Evolutionary conservation across 2,797 vertebrate species (phyloP).

Genomic region (Tachyglossus aculeatus): DNA sequence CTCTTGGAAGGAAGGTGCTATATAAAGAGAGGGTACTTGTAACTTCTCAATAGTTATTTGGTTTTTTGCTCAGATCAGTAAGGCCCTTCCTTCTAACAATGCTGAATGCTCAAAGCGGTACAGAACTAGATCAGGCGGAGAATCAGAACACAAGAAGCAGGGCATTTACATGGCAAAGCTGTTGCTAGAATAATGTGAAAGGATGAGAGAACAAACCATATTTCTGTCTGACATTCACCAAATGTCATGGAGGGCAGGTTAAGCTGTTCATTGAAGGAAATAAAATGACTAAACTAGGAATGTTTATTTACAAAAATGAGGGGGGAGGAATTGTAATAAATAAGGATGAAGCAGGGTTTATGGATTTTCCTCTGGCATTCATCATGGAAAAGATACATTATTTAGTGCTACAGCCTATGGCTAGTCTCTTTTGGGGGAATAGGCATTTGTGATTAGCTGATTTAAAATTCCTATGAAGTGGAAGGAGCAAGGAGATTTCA

Average conservation of each 20-base stretch:
- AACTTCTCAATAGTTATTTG: background rate
- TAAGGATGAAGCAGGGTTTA: background rate
- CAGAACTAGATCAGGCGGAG: background rate
- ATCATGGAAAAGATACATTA: background rate
- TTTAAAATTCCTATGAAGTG: background rate
- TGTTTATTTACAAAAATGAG: background rate
- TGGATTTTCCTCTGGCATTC: background rate
- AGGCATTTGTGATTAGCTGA: background rate
- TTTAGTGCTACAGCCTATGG: background rate
- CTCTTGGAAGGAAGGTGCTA: background rate
- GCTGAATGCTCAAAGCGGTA: background rate
- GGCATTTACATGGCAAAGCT: background rate
- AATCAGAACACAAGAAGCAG: background rate
- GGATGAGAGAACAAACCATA: background rate
- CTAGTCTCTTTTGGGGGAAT: background rate
- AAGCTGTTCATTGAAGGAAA: background rate
- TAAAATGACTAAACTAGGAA: background rate
- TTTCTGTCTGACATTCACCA: background rate
- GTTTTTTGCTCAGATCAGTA: background rate
- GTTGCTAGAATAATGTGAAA: background rate
- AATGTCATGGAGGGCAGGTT: background rate
- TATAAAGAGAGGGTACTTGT: background rate
- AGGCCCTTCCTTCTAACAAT: background rate
- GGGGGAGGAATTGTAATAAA: background rate
- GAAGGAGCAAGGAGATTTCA: background rate